phyloP scores from a whole-genome alignment of 2,888 invertebrate genomes.

The Emmelina monodactyla region DNA sequence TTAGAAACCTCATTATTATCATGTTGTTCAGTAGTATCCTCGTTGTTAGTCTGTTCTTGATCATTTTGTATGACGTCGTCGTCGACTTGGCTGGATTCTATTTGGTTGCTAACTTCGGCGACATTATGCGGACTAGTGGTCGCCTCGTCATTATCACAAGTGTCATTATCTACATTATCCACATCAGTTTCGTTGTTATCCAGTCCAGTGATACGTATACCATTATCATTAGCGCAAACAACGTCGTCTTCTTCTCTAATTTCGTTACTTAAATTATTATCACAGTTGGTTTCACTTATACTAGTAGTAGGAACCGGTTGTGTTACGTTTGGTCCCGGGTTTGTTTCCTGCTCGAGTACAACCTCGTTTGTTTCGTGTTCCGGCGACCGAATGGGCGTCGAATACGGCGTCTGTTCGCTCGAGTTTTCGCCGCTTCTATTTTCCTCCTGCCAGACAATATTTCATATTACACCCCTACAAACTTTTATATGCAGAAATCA shows the following conservation, averaged over 20 bases:
- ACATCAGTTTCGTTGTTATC: conserved; percentile 19
- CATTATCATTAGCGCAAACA: conserved; percentile 41
- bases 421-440: conserved; percentile 47
- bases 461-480: conserved; percentile 34
- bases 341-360: not conserved
- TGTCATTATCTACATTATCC: conserved; percentile 23
- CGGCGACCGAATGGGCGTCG: conserved; percentile 45
- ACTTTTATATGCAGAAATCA: conserved; percentile 30
- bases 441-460: conserved; percentile 58
- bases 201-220: conserved; percentile 11
- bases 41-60: not conserved
- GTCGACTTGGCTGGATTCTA: not conserved
- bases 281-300: conserved; percentile 56
- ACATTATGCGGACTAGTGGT: conserved; percentile 30
- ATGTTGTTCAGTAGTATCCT: not conserved
- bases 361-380: conserved; percentile 20
- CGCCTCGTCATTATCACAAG: conserved; percentile 24
- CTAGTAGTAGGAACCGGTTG: conserved; percentile 27
- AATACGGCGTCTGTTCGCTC: conserved; percentile 42
- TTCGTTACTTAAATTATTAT: conserved; percentile 51
- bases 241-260: conserved; percentile 55
- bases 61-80: not conserved
- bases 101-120: conserved; percentile 6
- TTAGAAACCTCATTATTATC: conserved; percentile 12
- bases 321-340: not conserved